Evolutionary conservation across 1,140 invertebrate genomes (phyloP), one percentile per base, ranked within the genome.

Genomic region (Chlorops oryzae): DNA sequence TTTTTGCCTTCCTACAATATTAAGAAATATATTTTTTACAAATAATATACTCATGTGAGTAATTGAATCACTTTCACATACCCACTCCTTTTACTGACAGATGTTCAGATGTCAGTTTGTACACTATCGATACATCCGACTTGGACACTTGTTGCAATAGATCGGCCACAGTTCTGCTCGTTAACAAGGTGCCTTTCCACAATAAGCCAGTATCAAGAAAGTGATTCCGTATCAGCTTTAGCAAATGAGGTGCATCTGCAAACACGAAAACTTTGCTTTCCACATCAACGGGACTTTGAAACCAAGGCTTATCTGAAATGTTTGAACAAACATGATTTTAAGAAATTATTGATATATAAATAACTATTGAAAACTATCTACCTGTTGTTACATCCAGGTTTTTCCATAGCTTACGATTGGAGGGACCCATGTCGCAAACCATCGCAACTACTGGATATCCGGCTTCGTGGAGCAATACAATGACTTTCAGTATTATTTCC

Each of bases 301-400:
- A 50, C 39, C 47, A 50, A n/a, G 47, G 47, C 3, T 32, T 34
- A 5, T 42, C 47, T 50, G 22, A 50, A 34, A 20, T 21, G 13
- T 13, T 18, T n/a, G 20, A 25, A 25, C 9, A 38, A 17, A 35
- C 17, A 4, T 21, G n/a, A 23, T 5, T 17, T 18, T 27, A 15
- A 28, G n/a, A n/a, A 43, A 10, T 27, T 9, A 15, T 15, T 15
- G 15, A 4, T 10, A n/a, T 15, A 25, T 44, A 15, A 3, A 5
- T 27, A 3, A 24, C 7, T 27, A 17, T 25, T 40, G 15, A 9
- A 18, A 3, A 27, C 12, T 5, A 7, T 25, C 32, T 48, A 48
- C 47, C 47, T 25, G 17, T n/a, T 13, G 35, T 40, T 5, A 28
- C 37, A 5, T 22, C 13, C 15, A 48, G 41, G 3, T 40, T 17